Conservation (phyloP, 2,113 vertebrate species). For the Bostrychus sinensis region DNA sequence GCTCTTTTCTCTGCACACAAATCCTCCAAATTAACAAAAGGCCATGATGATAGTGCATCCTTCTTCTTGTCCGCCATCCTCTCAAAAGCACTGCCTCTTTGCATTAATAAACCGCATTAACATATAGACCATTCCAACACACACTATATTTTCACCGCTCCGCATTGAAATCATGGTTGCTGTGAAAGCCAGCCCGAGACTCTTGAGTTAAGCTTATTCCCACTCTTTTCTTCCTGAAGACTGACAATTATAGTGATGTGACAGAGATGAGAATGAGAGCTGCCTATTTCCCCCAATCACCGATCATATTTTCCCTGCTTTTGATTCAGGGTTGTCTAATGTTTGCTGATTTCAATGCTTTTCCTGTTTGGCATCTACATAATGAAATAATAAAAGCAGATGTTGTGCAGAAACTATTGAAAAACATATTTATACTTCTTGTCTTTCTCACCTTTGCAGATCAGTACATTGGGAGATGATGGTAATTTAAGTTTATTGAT, state of each 20-base stretch:
- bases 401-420: conserved; percentile 13
- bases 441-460: not conserved
- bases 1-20: not conserved
- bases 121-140: conserved; percentile 17
- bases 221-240: conserved; percentile 14
- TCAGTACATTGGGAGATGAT: not conserved
- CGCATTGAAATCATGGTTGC: conserved; percentile 21
- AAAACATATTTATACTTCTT: conserved; percentile 11
- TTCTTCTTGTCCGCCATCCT: not conserved
- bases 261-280: conserved; percentile 36
- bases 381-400: conserved; percentile 44
- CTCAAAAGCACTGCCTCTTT: not conserved
- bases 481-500: not conserved
- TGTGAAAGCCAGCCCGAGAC: conserved; percentile 16
- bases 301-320: conserved; percentile 21
- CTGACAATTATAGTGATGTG: conserved; percentile 34
- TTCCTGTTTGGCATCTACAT: conserved; percentile 31
- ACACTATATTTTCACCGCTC: conserved; percentile 13
- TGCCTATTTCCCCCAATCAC: conserved; percentile 32
- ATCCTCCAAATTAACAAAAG: not conserved
- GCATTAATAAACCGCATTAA: conserved; percentile 16
- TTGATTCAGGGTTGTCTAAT: conserved; percentile 28
- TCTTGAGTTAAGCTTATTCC: conserved; percentile 24
- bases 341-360: conserved; percentile 34
- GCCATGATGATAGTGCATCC: not conserved